Evolutionary conservation across 2,888 invertebrate genomes (phyloP).

Genomic region (Torymus texanus): DNA sequence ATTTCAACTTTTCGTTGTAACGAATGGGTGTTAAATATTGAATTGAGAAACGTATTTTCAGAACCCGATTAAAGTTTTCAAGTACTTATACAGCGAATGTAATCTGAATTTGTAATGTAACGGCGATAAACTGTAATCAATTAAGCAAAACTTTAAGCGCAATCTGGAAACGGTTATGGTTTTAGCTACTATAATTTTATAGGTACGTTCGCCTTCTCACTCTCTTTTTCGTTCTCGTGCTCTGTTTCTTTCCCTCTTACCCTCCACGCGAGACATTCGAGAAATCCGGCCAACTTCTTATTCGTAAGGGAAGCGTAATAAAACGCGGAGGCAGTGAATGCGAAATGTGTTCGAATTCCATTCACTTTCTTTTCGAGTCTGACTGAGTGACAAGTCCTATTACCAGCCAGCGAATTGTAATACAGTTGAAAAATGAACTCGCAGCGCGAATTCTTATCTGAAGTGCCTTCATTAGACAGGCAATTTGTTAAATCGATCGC

Average conservation of each 20-base stretch:
- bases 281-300: conserved; percentile 57
- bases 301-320: conserved; percentile 57
- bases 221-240: conserved; percentile 1
- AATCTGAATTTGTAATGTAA: not conserved
- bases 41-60: too few relatives aligned
- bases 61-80: too few relatives aligned
- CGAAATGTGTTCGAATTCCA: conserved; percentile 58
- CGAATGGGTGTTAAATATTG: too few relatives aligned
- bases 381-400: conserved; percentile 59
- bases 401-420: conserved; percentile 61
- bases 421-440: conserved; percentile 56
- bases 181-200: conserved; percentile 53
- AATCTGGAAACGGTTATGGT: conserved; percentile 50
- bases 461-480: conserved; percentile 37
- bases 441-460: conserved; percentile 16
- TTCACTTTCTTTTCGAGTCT: conserved; percentile 43
- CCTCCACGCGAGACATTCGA: conserved; percentile 7
- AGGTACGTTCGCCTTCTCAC: not conserved
- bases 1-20: too few relatives aligned
- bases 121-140: not conserved
- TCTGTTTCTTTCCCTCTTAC: not conserved
- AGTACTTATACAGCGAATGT: too few relatives aligned
- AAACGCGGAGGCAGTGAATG: conserved; percentile 62
- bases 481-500: conserved; percentile 31
- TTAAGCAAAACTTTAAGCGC: conserved; percentile 4